phyloP scores from a whole-genome alignment of 2,113 vertebrate genomes.

The Cynoglossus semilaevis region DNA sequence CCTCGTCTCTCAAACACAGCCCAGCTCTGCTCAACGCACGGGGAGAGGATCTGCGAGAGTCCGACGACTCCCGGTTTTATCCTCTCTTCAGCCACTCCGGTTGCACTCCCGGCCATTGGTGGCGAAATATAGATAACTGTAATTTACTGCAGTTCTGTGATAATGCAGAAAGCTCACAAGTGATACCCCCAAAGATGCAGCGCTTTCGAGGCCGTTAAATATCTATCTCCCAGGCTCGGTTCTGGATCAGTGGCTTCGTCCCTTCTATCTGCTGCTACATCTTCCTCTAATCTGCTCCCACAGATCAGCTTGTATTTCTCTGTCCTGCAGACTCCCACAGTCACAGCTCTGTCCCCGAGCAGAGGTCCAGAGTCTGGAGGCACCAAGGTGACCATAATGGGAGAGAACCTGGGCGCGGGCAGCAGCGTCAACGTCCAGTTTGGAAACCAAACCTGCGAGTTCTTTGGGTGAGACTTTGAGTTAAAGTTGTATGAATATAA shows the following conservation, averaged over 20 bases:
- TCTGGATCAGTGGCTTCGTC: background rate
- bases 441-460: slow-evolving; percentile 96
- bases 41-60: slow-evolving; percentile 44
- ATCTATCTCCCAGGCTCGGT: background rate
- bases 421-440: slow-evolving; percentile 88
- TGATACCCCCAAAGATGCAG: background rate
- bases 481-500: no score
- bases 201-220: background rate
- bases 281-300: slow-evolving; percentile 4
- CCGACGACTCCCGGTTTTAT: slow-evolving; percentile 50
- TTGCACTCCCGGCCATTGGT: slow-evolving; percentile 32
- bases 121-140: slow-evolving; percentile 40
- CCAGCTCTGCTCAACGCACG: background rate
- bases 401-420: slow-evolving; percentile 89
- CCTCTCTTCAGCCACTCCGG: slow-evolving; percentile 23
- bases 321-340: slow-evolving; percentile 79
- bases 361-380: slow-evolving; percentile 94
- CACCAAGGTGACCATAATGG: slow-evolving; percentile 92
- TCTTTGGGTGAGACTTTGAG: slow-evolving; percentile 83
- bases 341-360: slow-evolving; percentile 85
- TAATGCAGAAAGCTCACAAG: slow-evolving; percentile 11
- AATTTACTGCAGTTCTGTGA: slow-evolving; percentile 41
- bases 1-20: slow-evolving; percentile 35
- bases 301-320: slow-evolving; percentile 2
- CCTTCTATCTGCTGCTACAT: background rate